Percentiles rank a stretch among this genome's conserved stretches.
Evolutionary conservation across 2,888 invertebrate genomes (phyloP).

Genomic region (Folsomia manolachei): DNA sequence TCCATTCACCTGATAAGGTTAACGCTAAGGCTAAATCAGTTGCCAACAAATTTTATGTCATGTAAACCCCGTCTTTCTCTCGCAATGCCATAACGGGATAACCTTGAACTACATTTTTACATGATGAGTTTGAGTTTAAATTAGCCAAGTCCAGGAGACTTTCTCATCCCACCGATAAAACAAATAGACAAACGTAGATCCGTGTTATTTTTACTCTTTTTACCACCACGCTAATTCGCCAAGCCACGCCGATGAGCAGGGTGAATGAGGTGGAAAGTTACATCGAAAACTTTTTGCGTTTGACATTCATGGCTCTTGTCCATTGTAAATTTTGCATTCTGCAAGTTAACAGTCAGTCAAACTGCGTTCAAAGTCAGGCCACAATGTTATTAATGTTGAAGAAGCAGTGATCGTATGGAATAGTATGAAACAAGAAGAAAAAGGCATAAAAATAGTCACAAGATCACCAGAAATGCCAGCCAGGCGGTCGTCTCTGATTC

Average conservation of each 20-base stretch:
- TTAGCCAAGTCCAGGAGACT: background rate
- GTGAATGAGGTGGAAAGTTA: background rate
- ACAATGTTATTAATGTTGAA: too few species aligned
- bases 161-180: background rate
- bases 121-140: background rate
- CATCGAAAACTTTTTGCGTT: background rate
- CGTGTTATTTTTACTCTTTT: background rate
- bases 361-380: too few species aligned
- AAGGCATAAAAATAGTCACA: slow-evolving; percentile 11
- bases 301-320: too few species aligned
- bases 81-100: background rate
- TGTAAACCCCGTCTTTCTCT: too few species aligned
- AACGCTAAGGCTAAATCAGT: slow-evolving; percentile 1
- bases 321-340: too few species aligned
- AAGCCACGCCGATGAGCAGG: background rate
- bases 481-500: background rate
- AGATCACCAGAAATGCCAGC: slow-evolving; percentile 1
- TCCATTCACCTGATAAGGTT: background rate
- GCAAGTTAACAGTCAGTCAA: background rate
- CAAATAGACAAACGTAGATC: background rate
- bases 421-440: too few species aligned
- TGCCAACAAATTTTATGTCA: slow-evolving; percentile 1
- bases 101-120: slow-evolving; percentile 33
- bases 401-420: too few species aligned
- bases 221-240: background rate